These are phyloP conservation scores for Dendrolimus kikuchii DNA, from an alignment of 1,140 invertebrate species.

Conservation along the genomic window DNA sequence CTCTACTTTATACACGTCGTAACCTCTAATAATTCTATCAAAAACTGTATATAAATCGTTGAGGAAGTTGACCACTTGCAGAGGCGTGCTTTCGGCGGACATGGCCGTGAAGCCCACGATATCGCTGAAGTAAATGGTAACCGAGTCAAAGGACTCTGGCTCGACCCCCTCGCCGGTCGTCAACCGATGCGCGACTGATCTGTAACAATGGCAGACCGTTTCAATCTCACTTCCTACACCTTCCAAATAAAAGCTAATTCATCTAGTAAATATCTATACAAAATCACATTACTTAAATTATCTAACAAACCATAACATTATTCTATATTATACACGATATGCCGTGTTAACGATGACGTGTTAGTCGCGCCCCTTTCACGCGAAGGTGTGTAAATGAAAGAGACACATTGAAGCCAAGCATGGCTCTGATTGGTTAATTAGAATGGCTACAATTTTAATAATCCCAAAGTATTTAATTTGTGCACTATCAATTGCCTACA, in stretches of 20 bases:
- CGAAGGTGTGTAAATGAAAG: no score
- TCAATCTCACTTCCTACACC: not conserved
- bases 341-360: no score
- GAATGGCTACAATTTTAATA: no score
- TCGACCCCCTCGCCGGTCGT: constrained; percentile 92
- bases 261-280: not conserved
- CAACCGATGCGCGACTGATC: constrained; percentile 87
- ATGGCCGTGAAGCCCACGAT: constrained; percentile 98
- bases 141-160: constrained; percentile 94
- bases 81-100: constrained; percentile 94
- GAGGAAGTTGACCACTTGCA: constrained; percentile 95
- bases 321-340: no score
- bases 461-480: no score
- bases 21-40: constrained; percentile 93
- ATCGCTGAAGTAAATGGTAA: constrained; percentile 98
- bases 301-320: no score
- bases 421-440: no score
- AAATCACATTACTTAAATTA: not conserved
- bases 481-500: no score
- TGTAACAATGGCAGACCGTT: constrained; percentile 51
- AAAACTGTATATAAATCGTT: constrained; percentile 97
- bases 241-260: no score
- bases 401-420: no score
- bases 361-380: no score
- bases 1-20: constrained; percentile 98